Evolutionary conservation across 37 sponge, comb jelly and placozoan genomes (phyloP), one percentile per base, ranked within the genome.

Genomic region (Cladorhizidae sp.): DNA sequence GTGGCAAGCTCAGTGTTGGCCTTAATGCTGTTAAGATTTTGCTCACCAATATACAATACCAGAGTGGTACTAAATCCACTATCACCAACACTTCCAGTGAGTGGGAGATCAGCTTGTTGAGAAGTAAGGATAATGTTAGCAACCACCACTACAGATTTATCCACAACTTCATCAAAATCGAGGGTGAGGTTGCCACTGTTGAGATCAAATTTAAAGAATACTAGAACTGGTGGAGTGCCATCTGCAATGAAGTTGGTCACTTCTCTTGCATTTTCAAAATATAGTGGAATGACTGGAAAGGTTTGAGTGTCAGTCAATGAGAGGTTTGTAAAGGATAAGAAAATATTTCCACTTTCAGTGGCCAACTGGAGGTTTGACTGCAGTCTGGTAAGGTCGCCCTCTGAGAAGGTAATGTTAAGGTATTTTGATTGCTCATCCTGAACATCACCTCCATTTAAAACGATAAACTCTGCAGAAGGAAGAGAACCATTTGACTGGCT

Each of bases 121-220:
- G 70, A 39, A 67, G 64, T 82, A 8, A 96, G 69, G 8, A 93
- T 74, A 43, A 96, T 75, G 23, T 39, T 64, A 8, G 71, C 43
- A 21, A 85, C 67, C 6, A 57, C 33, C 11, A 91, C 42, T 36
- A 51, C 29, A 35, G 65, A 62, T 3, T 67, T 65, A 64, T 80
- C 69, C 18, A 96, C 82, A 38, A 93, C 88, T 79, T 96, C 93
- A 68, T 80, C 55, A 57, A 96, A 96, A 21, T 71, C 85, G 54
- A 96, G 64, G 0, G 64, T 23, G 0, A 96, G 63, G 2, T 49
- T 33, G 7, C 94, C 97, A 75, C 62, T 57, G 58, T 90, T 85
- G 8, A 96, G 82, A 57, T 96, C 94, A 38, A 96, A 61, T 9
- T 72, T 67, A 67, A 93, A 93, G 8, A 39, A 22, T 17, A 67